These are phyloP conservation scores for Ooceraea biroi DNA, from an alignment of 1,140 invertebrate genomes.

Conservation along the genomic window DNA sequence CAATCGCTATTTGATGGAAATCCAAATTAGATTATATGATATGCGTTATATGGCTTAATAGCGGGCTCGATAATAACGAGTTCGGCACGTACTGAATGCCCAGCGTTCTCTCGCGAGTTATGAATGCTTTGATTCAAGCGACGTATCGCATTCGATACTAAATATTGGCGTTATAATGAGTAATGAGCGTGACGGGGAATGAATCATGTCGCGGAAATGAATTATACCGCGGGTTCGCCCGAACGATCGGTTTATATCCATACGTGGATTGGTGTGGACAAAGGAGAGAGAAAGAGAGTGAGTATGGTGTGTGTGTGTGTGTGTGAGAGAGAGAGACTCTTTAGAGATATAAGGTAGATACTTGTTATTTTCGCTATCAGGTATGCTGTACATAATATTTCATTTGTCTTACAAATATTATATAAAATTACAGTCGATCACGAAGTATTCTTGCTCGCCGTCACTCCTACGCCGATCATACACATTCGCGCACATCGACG, in stretches of 20 bases:
- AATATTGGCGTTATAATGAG: conserved; percentile 16
- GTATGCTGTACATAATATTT: conserved; percentile 86
- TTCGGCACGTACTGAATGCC: conserved; percentile 1
- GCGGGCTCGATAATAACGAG: conserved; percentile 36
- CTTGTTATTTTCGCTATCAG: conserved; percentile 85
- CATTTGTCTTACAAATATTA: conserved; percentile 86
- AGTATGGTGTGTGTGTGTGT: background rate
- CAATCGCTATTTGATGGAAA: conserved; percentile 61
- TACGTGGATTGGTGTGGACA: background rate
- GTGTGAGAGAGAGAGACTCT: background rate
- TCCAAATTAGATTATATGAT: conserved; percentile 53
- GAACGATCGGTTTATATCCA: background rate
- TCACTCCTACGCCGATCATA: conserved; percentile 63
- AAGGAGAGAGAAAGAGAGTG: too few species aligned
- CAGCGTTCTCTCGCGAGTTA: background rate
- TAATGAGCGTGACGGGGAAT: background rate
- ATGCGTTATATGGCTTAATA: conserved; percentile 51
- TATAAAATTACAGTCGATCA: conserved; percentile 86
- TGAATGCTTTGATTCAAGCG: background rate
- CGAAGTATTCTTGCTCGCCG: conserved; percentile 76
- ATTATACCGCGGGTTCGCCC: background rate
- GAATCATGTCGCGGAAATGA: background rate
- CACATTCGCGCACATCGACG: conserved; percentile 65
- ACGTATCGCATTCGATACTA: conserved; percentile 21
- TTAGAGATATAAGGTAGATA: conserved; percentile 82